phyloP scores from a whole-genome alignment of 2,797 vertebrate genomes.

The Microhierax caerulescens region DNA sequence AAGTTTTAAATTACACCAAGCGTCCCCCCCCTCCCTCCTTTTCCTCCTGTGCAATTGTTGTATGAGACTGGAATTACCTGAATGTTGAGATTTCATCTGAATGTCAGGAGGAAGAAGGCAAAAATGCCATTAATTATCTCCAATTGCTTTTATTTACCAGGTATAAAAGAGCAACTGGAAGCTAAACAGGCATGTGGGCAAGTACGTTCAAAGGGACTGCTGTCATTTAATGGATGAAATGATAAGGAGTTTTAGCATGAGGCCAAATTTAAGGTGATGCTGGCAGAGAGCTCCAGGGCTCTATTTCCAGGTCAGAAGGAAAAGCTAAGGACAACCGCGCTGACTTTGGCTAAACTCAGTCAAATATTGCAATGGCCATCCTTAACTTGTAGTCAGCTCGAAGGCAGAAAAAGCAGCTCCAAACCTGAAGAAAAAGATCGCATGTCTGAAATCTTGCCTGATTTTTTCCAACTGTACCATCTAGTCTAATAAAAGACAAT shows the following conservation, averaged over 20 bases:
- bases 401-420: constrained; percentile 26
- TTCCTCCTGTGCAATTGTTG: background rate
- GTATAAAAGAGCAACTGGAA: background rate
- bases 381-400: background rate
- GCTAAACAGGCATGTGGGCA: background rate
- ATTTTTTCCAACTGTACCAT: constrained; percentile 32
- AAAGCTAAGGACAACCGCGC: background rate
- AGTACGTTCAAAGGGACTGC: background rate
- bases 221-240: background rate
- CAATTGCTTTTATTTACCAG: background rate
- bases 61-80: background rate
- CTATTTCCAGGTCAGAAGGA: background rate
- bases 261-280: background rate
- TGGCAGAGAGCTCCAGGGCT: background rate
- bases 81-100: background rate
- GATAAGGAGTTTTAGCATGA: background rate
- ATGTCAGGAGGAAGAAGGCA: background rate
- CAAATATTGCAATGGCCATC: background rate
- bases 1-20: background rate
- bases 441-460: background rate
- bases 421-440: constrained; percentile 15
- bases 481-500: constrained; percentile 49
- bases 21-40: background rate
- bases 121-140: background rate
- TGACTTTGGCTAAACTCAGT: background rate